A percentile compares a stretch with the other conserved stretches of the same genome.
Evolutionary conservation across 2,113 vertebrate genomes (phyloP).

Genomic region (Podilymbus podiceps): DNA sequence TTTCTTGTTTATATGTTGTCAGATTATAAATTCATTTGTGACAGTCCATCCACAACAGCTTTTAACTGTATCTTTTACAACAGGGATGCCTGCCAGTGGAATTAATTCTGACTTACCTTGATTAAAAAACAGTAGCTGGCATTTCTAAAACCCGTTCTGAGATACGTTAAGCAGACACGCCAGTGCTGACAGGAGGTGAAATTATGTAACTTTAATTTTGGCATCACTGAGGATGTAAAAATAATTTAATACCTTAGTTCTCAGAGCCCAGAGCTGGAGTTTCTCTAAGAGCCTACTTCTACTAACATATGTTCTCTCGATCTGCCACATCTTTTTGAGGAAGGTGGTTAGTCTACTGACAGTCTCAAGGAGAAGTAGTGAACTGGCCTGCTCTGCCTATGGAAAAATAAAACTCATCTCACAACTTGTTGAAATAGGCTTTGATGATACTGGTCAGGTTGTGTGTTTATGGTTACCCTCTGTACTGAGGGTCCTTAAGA

Average conservation of each 20-base stretch:
- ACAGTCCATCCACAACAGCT: not conserved
- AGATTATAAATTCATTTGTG: not conserved
- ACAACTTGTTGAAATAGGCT: not conserved
- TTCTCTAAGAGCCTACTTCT: not conserved
- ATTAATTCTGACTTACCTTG: not conserved
- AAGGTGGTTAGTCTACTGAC: not conserved
- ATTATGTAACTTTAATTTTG: not conserved
- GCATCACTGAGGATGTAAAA: not conserved
- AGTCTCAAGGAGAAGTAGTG: not conserved
- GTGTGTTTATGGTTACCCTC: not conserved
- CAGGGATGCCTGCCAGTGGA: not conserved
- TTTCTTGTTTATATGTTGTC: constrained; percentile 11
- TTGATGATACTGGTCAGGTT: not conserved
- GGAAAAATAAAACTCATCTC: not conserved
- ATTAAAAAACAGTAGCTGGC: not conserved
- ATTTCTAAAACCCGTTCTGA: not conserved
- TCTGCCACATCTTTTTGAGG: not conserved
- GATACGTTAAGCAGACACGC: not conserved
- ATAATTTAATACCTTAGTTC: not conserved
- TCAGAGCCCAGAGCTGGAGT: not conserved
- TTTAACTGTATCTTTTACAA: not conserved
- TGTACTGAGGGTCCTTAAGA: not conserved
- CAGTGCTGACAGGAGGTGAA: not conserved
- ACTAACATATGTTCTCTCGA: not conserved
- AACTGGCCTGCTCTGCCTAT: not conserved